Percentiles rank a stretch among this genome's conserved stretches.
Evolutionary conservation across 2,888 invertebrate species (phyloP).

Genomic region (Drosophila maculinotata): DNA sequence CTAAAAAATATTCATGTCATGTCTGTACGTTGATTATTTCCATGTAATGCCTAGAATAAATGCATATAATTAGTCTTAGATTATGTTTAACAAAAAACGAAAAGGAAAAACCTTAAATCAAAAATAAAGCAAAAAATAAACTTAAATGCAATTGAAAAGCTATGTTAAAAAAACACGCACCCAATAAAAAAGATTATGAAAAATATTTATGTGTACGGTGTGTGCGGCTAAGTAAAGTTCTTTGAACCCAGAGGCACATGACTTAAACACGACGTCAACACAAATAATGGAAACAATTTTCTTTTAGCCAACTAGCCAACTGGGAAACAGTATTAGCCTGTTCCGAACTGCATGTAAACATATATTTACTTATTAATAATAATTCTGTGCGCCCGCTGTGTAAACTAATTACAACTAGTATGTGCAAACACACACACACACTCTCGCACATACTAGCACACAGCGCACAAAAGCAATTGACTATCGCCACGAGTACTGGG

Average conservation of each 20-base stretch:
- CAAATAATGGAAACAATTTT: slow-evolving; percentile 8
- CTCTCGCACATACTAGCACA: slow-evolving; percentile 2
- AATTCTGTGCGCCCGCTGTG: slow-evolving; percentile 42
- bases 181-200: slow-evolving; percentile 23
- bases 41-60: slow-evolving; percentile 41
- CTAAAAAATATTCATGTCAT: slow-evolving; percentile 54
- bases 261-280: slow-evolving; percentile 11
- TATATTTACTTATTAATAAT: slow-evolving; percentile 63
- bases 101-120: slow-evolving; percentile 1
- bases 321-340: slow-evolving; percentile 6
- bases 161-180: slow-evolving; percentile 41
- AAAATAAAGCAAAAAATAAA: slow-evolving; percentile 12
- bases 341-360: slow-evolving; percentile 35
- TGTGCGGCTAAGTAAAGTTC: slow-evolving; percentile 50
- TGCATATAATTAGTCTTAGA: slow-evolving; percentile 62
- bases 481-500: slow-evolving; percentile 6
- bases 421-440: slow-evolving; percentile 47
- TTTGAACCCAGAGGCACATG: slow-evolving; percentile 54
- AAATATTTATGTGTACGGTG: slow-evolving; percentile 23
- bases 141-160: slow-evolving; percentile 21
- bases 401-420: slow-evolving; percentile 69
- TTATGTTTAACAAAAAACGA: slow-evolving; percentile 29
- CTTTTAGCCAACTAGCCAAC: slow-evolving; percentile 7
- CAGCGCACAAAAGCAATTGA: slow-evolving; percentile 6
- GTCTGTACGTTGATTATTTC: slow-evolving; percentile 19